Conservation (phyloP, 2,797 vertebrate species). For the Uromys caudimaculatus region DNA sequence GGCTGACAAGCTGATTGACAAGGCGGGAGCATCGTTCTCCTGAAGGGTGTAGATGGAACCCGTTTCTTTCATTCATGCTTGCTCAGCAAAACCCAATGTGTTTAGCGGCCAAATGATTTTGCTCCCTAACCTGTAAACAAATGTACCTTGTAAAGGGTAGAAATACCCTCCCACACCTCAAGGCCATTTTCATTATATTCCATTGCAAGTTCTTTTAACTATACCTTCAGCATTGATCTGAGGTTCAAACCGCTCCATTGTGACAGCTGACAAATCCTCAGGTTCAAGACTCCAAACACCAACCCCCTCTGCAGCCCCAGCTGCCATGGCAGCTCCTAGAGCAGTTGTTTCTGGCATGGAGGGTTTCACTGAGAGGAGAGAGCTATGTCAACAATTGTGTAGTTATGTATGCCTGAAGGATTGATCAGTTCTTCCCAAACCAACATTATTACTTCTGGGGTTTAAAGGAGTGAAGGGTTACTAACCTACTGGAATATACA, state of each 20-base stretch:
- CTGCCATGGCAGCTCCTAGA: conserved; percentile 98
- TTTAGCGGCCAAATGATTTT: conserved; percentile 14
- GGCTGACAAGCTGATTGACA: not conserved
- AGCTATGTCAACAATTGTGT: not conserved
- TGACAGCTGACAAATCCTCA: conserved; percentile 94
- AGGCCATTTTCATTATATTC: conserved; percentile 15
- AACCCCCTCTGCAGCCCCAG: conserved; percentile 97
- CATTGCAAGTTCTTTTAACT: conserved; percentile 38
- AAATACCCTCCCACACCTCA: not conserved
- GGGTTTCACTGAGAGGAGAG: conserved; percentile 92
- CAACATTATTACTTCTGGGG: not conserved
- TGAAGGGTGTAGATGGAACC: not conserved
- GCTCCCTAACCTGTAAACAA: not conserved
- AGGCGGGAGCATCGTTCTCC: not conserved
- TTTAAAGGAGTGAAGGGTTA: conserved; percentile 26
- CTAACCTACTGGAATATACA: conserved; percentile 98
- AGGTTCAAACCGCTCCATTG: conserved; percentile 96
- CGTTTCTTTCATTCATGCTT: not conserved
- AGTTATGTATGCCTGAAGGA: not conserved
- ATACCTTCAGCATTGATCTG: conserved; percentile 96
- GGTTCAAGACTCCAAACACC: conserved; percentile 96
- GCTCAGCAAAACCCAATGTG: not conserved
- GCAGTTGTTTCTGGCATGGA: conserved; percentile 99
- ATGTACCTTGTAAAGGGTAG: not conserved
- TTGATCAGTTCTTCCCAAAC: not conserved